A percentile compares a stretch with the other conserved stretches of the same genome.
Conservation (phyloP, 1,140 invertebrate genomes). For the Drosophila trapezifrons region DNA sequence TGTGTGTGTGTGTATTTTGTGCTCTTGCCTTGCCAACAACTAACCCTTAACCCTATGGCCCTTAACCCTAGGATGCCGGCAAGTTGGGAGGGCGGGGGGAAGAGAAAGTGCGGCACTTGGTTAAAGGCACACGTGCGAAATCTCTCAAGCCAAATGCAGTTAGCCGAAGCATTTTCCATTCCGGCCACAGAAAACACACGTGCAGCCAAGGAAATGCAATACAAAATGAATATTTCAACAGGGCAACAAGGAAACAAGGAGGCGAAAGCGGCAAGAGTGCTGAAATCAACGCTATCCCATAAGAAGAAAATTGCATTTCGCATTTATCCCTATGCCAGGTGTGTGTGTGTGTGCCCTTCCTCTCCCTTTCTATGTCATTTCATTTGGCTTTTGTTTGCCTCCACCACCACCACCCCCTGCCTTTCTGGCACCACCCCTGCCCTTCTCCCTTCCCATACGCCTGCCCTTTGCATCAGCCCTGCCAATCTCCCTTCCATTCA, state of each 20-base stretch:
- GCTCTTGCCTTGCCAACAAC: conserved; percentile 19
- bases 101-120: conserved; percentile 55
- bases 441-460: not conserved
- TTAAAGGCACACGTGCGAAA: conserved; percentile 79
- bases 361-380: not conserved
- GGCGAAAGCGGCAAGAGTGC: conserved; percentile 6
- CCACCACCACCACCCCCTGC: not conserved
- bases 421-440: conserved; percentile 3
- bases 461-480: not conserved
- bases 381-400: conserved; percentile 6
- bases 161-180: conserved; percentile 36
- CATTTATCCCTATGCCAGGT: conserved; percentile 62
- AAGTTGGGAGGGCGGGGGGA: too few species aligned
- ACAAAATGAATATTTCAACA: conserved; percentile 79
- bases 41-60: conserved; percentile 26
- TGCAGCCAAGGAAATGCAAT: conserved; percentile 65
- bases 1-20: conserved; percentile 17
- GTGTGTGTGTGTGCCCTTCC: conserved; percentile 8
- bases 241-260: conserved; percentile 7
- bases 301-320: conserved; percentile 76
- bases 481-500: not conserved
- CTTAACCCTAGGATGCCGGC: conserved; percentile 21
- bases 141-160: conserved; percentile 76
- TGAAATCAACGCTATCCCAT: conserved; percentile 73
- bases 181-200: conserved; percentile 41